Evolutionary conservation across 2,113 vertebrate species (phyloP).

Genomic region (Leucoraja erinaceus): DNA sequence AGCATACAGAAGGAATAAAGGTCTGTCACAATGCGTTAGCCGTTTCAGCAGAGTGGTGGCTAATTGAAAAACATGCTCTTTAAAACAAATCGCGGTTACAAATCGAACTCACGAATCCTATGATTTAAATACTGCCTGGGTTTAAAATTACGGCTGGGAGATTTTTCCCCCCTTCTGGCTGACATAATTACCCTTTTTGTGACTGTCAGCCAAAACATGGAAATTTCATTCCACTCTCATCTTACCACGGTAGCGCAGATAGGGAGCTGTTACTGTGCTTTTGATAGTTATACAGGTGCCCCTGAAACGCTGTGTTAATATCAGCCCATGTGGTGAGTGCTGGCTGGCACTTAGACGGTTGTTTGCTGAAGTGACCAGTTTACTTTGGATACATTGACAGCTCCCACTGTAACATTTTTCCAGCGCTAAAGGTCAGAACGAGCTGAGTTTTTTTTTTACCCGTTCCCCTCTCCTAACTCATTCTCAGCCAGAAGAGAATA

Average conservation of each 20-base stretch:
- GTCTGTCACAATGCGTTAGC: conserved; percentile 73
- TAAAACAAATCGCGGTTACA: conserved; percentile 56
- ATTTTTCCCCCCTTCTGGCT: conserved; percentile 49
- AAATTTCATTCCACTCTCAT: conserved; percentile 50
- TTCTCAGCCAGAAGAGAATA: conserved; percentile 78
- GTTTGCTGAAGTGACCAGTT: conserved; percentile 77
- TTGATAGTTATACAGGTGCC: conserved; percentile 54
- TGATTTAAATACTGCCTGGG: conserved; percentile 49
- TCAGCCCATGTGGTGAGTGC: conserved; percentile 61
- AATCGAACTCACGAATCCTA: conserved; percentile 42
- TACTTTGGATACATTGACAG: conserved; percentile 88
- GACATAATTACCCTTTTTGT: conserved; percentile 72
- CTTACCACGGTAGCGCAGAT: conserved; percentile 48
- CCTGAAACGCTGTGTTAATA: conserved; percentile 64
- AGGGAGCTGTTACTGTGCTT: conserved; percentile 45
- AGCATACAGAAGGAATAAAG: conserved; percentile 65
- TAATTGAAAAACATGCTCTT: conserved; percentile 70
- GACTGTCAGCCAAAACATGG: conserved; percentile 61
- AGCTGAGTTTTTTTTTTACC: conserved; percentile 55
- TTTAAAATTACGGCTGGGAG: conserved; percentile 37
- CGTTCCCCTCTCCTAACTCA: conserved; percentile 53
- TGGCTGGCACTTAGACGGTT: conserved; percentile 59
- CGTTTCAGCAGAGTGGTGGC: conserved; percentile 54
- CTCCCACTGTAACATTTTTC: conserved; percentile 87
- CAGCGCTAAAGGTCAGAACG: conserved; percentile 88